Conservation (phyloP, 2,113 vertebrate genomes). For the Aptenodytes patagonicus region DNA sequence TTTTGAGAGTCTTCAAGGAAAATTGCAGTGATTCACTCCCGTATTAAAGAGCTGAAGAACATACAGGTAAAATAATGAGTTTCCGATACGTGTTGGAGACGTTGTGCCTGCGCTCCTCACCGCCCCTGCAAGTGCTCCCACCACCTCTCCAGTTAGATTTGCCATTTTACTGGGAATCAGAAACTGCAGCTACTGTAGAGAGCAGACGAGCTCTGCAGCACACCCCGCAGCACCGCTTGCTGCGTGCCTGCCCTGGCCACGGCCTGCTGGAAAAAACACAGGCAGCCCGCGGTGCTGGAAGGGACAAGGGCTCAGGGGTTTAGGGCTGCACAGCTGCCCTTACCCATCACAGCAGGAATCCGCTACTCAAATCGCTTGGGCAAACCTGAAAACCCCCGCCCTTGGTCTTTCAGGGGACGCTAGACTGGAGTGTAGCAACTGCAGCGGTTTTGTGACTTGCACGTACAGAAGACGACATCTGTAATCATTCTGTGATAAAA, state of each 20-base stretch:
- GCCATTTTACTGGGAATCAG: neutral
- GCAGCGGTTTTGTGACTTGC: neutral
- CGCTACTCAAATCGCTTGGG: neutral
- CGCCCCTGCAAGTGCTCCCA: neutral
- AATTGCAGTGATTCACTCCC: neutral
- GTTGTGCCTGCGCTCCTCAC: neutral
- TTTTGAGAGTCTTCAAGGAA: neutral
- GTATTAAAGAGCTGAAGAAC: neutral
- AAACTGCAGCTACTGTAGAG: rapidly evolving
- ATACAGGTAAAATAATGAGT: rapidly evolving
- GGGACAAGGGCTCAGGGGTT: neutral
- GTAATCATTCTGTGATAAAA: neutral
- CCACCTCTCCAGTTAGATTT: too few species aligned
- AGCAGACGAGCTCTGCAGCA: neutral
- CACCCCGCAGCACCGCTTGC: neutral
- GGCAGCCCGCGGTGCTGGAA: rapidly evolving
- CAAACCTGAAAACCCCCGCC: neutral
- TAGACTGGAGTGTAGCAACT: rapidly evolving
- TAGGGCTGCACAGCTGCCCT: neutral
- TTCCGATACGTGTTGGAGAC: rapidly evolving
- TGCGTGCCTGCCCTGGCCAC: neutral
- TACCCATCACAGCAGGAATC: neutral
- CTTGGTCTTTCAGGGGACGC: neutral
- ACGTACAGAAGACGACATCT: rapidly evolving
- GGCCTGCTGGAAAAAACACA: neutral